Evolutionary conservation across 2,113 vertebrate species (phyloP), one percentile per base, ranked within the genome.

Genomic region (Ibidorhyncha struthersii): DNA sequence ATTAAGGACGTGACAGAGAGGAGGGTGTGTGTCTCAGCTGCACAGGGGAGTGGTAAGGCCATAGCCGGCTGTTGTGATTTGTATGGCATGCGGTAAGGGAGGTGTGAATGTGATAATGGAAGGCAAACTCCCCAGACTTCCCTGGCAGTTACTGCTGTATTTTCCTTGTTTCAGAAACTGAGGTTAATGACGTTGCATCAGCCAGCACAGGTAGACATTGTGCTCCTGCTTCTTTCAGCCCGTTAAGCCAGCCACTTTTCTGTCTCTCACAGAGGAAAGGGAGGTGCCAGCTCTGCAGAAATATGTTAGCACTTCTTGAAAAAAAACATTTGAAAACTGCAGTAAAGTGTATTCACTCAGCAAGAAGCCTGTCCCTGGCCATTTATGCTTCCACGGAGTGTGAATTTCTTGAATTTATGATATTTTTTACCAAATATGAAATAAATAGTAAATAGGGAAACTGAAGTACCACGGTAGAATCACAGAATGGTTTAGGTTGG

Each of bases 1-100:
- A 40, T 55, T 32, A n/a, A 47, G 66, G 78, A 10, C 0, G 0
- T 59, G 32, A 7, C 41, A 38, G 73, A 52, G 50, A 74, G 16
- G 40, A 73, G 11, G 45, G 7, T 0, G 0, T 34, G 59, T 70
- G 49, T 38, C 47, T 74, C 2, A 4, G 30, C 50, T 70, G 55
- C 12, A 3, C 14, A 25, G 26, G 22, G 43, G 53, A 65, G 50
- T 8, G 36, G 41, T 67, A 26, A 32, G 10, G 43, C 67, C 55
- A 11, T 6, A 52, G 47, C 47, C 1, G 0, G 43, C 25, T 74
- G 70, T 59, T 78, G n/a, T 90, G 52, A 56, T 82, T 90, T 93
- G 34, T 56, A 5, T 47, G 4, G 3, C 36, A 15, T 0, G 0
- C 0, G 0, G 41, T 76, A 26, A 62, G 40, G 40, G 41, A 82